Conservation (phyloP, 2,113 vertebrate genomes). For the Hirundichthys speculiger region DNA sequence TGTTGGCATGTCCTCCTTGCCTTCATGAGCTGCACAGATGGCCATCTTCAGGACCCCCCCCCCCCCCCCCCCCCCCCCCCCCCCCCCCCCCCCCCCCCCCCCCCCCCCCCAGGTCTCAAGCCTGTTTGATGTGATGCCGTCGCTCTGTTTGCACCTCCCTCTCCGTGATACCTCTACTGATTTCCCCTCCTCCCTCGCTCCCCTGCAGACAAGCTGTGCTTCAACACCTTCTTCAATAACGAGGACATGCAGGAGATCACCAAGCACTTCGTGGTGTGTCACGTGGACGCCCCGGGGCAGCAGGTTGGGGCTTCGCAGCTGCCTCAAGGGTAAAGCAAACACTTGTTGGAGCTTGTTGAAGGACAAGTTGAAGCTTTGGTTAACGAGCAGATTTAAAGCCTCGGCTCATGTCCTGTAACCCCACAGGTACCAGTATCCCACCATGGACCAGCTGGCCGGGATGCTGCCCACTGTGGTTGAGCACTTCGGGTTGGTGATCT, state of each 20-base stretch:
- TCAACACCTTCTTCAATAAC: conserved; percentile 95
- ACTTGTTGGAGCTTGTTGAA: too few relatives aligned
- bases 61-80: neutral
- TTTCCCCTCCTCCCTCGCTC: conserved; percentile 1
- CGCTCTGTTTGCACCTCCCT: too few relatives aligned
- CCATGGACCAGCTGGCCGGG: conserved; percentile 95
- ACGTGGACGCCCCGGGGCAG: conserved; percentile 93
- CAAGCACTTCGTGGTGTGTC: conserved; percentile 97
- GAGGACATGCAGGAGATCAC: conserved; percentile 99
- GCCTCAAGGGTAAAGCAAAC: conserved; percentile 87
- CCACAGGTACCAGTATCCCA: conserved; percentile 94
- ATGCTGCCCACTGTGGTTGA: conserved; percentile 96
- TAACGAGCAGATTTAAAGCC: neutral
- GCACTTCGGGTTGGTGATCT: conserved; percentile 91
- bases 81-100: neutral
- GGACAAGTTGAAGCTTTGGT: neutral
- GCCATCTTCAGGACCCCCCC: conserved; percentile 18
- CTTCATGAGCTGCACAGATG: conserved; percentile 39
- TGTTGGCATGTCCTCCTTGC: neutral
- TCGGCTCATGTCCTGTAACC: neutral
- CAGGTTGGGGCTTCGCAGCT: conserved; percentile 90
- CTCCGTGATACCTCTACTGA: neutral
- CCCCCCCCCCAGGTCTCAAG: neutral
- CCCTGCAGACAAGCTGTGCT: conserved; percentile 95
- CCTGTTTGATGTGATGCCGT: conserved; percentile 13